phyloP scores from a whole-genome alignment of 2,888 invertebrate species.

The Congeria kusceri region DNA sequence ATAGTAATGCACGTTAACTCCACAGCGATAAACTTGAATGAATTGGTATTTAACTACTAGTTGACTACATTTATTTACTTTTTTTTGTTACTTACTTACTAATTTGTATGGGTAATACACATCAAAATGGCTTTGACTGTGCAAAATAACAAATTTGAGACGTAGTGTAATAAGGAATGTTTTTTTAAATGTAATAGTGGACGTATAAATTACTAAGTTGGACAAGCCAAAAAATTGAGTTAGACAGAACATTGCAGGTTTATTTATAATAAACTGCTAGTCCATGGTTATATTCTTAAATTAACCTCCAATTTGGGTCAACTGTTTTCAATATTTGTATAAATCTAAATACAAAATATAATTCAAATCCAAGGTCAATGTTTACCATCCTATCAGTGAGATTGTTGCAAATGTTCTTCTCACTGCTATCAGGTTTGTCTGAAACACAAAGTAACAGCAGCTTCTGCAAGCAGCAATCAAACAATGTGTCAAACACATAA shows the following conservation, averaged over 20 bases:
- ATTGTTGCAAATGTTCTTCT: conserved; percentile 72
- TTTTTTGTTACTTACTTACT: too few relatives aligned
- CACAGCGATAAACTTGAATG: not conserved
- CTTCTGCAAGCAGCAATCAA: too few relatives aligned
- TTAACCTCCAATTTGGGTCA: not conserved
- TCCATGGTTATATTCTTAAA: not conserved
- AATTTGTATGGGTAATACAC: too few relatives aligned
- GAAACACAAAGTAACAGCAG: conserved; percentile 56
- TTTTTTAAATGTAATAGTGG: too few relatives aligned
- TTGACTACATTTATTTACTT: too few relatives aligned
- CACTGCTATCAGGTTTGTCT: conserved; percentile 74
- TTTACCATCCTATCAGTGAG: conserved; percentile 77
- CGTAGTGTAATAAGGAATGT: too few relatives aligned
- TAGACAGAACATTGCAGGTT: not conserved
- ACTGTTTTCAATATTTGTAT: not conserved
- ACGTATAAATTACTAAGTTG: not conserved
- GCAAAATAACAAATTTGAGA: too few relatives aligned
- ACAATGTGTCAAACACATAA: too few relatives aligned
- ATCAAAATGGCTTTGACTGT: too few relatives aligned
- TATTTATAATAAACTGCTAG: not conserved
- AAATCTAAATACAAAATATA: too few relatives aligned
- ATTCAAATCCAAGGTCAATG: too few relatives aligned
- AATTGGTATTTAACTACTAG: too few relatives aligned
- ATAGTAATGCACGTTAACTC: not conserved
- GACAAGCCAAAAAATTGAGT: not conserved